A percentile compares a stretch with the other conserved stretches of the same genome.
These are phyloP conservation scores for Mamestra brassicae DNA, from an alignment of 2,888 invertebrate genomes.

Conservation along the genomic window DNA sequence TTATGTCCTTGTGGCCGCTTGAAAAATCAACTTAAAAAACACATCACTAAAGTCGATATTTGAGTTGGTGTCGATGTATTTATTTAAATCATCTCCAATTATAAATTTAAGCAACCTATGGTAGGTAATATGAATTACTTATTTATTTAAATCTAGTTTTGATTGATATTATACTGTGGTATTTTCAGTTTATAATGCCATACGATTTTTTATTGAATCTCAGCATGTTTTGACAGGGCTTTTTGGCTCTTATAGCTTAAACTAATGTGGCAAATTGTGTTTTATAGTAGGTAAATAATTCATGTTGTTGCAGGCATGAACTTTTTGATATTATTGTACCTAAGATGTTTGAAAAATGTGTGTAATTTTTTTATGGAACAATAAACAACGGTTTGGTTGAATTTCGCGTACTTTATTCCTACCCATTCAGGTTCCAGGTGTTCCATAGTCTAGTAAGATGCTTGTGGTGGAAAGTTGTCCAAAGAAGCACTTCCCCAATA, in stretches of 20 bases:
- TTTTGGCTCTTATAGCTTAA: slow-evolving; percentile 10
- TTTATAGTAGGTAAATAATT: slow-evolving; percentile 19
- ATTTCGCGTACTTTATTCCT: not conserved
- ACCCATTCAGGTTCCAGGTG: not conserved
- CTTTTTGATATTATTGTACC: slow-evolving; percentile 7
- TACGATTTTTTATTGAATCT: not conserved
- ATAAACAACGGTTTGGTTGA: not conserved
- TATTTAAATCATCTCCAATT: not conserved
- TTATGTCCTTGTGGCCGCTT: too few species aligned
- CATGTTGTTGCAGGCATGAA: not conserved
- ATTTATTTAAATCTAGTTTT: slow-evolving; percentile 5
- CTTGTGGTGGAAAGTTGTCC: too few species aligned
- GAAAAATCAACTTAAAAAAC: not conserved
- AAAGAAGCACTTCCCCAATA: too few species aligned
- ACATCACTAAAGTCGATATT: not conserved
- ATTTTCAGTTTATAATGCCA: not conserved
- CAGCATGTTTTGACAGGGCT: not conserved
- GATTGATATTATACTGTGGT: not conserved
- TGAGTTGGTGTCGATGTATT: not conserved
- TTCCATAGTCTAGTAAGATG: not conserved
- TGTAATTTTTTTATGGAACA: not conserved
- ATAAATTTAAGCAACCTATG: not conserved
- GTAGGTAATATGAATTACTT: not conserved
- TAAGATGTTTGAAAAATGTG: not conserved
- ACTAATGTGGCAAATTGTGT: slow-evolving; percentile 12